These are phyloP conservation scores for Stegostoma tigrinum DNA, from an alignment of 2,113 vertebrate species.

Conservation along the genomic window DNA sequence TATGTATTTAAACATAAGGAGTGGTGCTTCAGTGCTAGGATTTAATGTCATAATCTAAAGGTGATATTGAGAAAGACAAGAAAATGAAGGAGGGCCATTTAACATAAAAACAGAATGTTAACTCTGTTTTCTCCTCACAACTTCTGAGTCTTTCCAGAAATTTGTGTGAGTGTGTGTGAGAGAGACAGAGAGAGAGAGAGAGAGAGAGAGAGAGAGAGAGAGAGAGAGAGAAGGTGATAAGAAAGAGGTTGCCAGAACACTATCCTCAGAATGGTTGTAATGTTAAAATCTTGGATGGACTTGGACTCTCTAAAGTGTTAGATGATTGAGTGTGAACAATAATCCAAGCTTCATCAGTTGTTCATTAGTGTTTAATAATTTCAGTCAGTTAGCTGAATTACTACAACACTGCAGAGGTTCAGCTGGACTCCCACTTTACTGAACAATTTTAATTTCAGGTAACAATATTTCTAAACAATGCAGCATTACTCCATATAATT, in stretches of 20 bases:
- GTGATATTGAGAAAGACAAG: neutral
- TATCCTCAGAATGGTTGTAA: neutral
- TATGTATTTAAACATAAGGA: neutral
- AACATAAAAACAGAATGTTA: too few relatives aligned
- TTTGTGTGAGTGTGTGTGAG: too few relatives aligned
- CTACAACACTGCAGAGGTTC: neutral
- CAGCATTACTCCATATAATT: neutral
- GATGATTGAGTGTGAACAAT: neutral
- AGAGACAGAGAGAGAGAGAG: too few relatives aligned
- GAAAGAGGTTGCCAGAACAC: neutral
- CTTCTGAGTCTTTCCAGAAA: too few relatives aligned
- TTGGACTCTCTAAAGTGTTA: neutral
- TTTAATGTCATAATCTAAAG: neutral
- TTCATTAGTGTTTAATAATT: neutral
- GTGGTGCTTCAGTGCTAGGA: neutral
- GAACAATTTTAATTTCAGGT: neutral
- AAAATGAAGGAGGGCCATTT: neutral
- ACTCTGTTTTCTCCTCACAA: too few relatives aligned
- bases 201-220: too few relatives aligned
- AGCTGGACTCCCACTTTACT: neutral
- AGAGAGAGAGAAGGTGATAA: too few relatives aligned
- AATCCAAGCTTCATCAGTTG: constrained; percentile 15
- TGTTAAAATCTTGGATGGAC: neutral
- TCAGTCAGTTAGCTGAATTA: constrained; percentile 14
- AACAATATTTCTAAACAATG: constrained; percentile 10